phyloP scores from a whole-genome alignment of 2,888 invertebrate genomes.

The Eupithecia exiguata region DNA sequence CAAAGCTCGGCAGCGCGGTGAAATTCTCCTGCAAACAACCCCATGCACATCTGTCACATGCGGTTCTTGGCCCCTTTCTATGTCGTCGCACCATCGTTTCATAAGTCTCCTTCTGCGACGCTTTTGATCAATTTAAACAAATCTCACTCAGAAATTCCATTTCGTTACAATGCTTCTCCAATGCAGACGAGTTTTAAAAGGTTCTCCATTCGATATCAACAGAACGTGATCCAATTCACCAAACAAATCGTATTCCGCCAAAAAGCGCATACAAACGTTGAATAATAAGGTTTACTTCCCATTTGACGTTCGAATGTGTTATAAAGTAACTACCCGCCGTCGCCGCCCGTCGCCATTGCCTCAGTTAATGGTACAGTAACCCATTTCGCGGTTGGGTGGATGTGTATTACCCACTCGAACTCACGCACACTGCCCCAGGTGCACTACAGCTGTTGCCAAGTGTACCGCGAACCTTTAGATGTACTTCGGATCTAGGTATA shows the following conservation, averaged over 20 bases:
- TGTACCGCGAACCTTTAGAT: neutral
- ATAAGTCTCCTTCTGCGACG: too few relatives aligned
- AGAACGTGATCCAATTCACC: slow-evolving; percentile 26
- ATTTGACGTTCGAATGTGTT: slow-evolving; percentile 56
- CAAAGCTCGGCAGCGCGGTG: too few relatives aligned
- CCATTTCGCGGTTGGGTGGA: slow-evolving; percentile 63
- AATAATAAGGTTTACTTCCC: slow-evolving; percentile 47
- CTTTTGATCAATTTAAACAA: too few relatives aligned
- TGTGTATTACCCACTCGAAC: slow-evolving; percentile 51
- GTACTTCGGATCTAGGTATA: neutral
- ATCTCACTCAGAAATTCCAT: neutral
- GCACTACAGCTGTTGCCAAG: neutral
- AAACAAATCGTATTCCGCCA: slow-evolving; percentile 32
- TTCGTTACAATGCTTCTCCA: neutral
- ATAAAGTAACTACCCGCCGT: slow-evolving; percentile 24
- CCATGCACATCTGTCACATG: too few relatives aligned
- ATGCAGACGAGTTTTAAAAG: slow-evolving; percentile 1
- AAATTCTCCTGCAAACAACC: too few relatives aligned
- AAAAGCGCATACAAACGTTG: slow-evolving; percentile 48
- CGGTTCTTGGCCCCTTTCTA: too few relatives aligned
- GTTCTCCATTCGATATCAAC: neutral
- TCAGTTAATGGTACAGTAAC: slow-evolving; percentile 63
- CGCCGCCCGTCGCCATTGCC: slow-evolving; percentile 39
- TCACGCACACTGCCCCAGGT: neutral
- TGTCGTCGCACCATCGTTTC: too few relatives aligned